phyloP scores from a whole-genome alignment of 2,113 vertebrate species.

The Mesembrinibis cayennensis region DNA sequence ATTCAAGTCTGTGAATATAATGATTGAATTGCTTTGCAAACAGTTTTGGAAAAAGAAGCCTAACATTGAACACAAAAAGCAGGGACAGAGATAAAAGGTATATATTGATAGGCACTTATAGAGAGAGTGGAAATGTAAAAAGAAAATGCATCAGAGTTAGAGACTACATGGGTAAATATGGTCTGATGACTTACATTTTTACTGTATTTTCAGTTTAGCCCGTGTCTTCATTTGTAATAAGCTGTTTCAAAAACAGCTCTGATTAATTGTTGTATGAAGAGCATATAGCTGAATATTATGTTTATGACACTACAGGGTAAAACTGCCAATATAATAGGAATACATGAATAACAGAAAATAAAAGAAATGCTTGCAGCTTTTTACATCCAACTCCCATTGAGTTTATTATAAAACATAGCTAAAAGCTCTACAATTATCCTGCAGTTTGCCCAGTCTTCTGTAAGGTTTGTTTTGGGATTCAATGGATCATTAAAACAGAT shows the following conservation, averaged over 20 bases:
- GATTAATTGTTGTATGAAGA: background rate
- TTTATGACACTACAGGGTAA: conserved; percentile 1
- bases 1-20: background rate
- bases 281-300: background rate
- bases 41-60: background rate
- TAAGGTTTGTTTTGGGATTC: conserved; percentile 11
- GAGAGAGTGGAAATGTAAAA: background rate
- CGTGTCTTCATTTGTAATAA: background rate
- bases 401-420: conserved; percentile 8
- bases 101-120: background rate
- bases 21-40: background rate
- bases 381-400: background rate
- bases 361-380: background rate
- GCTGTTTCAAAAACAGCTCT: background rate
- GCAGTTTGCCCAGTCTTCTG: background rate
- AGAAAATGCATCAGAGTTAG: background rate
- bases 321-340: background rate
- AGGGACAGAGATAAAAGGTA: background rate
- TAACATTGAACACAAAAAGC: background rate
- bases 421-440: conserved; percentile 18
- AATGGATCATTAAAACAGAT: conserved; percentile 21
- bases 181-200: background rate
- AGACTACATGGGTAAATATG: background rate
- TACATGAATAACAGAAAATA: background rate
- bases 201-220: background rate